These are phyloP conservation scores for Smithornis capensis DNA, from an alignment of 2,113 vertebrate genomes.

Conservation along the genomic window DNA sequence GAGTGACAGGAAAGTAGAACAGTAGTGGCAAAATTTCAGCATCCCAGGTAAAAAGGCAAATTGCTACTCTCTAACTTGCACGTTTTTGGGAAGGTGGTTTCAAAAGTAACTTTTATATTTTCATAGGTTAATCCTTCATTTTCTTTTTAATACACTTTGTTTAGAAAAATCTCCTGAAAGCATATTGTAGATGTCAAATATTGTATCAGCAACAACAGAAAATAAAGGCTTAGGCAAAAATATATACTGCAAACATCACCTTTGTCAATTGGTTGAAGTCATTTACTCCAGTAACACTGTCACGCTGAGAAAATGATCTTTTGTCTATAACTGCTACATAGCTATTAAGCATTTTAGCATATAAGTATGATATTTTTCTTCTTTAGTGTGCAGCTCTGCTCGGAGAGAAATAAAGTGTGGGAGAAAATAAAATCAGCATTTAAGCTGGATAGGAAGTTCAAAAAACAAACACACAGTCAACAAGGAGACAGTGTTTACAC, in stretches of 20 bases:
- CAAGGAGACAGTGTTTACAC: background rate
- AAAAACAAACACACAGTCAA: background rate
- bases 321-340: slow-evolving; percentile 44
- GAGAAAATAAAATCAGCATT: background rate
- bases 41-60: background rate
- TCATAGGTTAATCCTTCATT: background rate
- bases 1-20: slow-evolving; percentile 6
- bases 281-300: slow-evolving; percentile 56
- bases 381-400: background rate
- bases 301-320: slow-evolving; percentile 66
- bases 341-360: slow-evolving; percentile 55
- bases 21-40: background rate
- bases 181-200: slow-evolving; percentile 24
- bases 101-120: background rate
- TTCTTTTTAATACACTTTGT: slow-evolving; percentile 1
- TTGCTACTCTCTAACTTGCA: background rate
- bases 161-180: slow-evolving; percentile 32
- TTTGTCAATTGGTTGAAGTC: slow-evolving; percentile 32
- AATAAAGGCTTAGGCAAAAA: slow-evolving; percentile 43
- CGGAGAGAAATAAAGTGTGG: background rate
- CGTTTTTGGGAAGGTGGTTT: background rate
- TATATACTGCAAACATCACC: slow-evolving; percentile 26
- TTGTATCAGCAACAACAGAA: background rate
- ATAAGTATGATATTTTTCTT: slow-evolving; percentile 47
- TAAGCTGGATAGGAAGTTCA: background rate